Base-by-base conservation (phyloP, 2,888 invertebrate genomes). In the Stenodema calcarata region DNA sequence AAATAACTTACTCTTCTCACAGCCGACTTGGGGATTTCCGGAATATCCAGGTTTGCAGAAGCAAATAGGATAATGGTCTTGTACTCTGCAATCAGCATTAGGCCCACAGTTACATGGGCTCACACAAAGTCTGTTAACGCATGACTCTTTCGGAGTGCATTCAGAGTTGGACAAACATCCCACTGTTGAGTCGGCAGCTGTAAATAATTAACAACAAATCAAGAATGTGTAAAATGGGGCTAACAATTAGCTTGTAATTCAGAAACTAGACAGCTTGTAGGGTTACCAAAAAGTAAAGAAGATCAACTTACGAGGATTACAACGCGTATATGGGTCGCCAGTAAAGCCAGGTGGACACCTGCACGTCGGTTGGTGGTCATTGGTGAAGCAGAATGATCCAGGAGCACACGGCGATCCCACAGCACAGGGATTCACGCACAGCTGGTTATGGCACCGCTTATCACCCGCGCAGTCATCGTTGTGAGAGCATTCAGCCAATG, bases 91-190 rank as follows among this genome's bases (percentile, higher is more conserved):
- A 89, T 96, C 95, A 6, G 97, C 95, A 90, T 96, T 94, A 0
- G 94, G 92, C 78, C 97, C 97, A 90, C 97, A 97, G 90, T 95
- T 95, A 90, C 97, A 97, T 0, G 97, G 97, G 90, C 94, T 95
- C 12, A 95, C 94, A 90, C 97, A 97, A 27, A 94, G 92, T 47
- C 94, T 93, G 90, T 97, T 97, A 83, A 97, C 93, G 90, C 97
- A 98, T 0, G 97, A 95, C 91, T 96, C 95, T 44, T 95, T 94
- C 87, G 94, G 92, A 6, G 96, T 94, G 90, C 97, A 98, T 88
- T 97, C 96, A 9, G 94, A 94, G 90, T 95, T 95, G 0, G 95
- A 94, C 89, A 94, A 94, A 90, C 97, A 97, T 78, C 95, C 96
- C 16, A 95, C 93, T 16, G 93, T 92, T 42, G 93, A 93, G 88